These are phyloP conservation scores for Lasaia peninsularis DNA, from an alignment of 1,140 invertebrate species.

Conservation along the genomic window DNA sequence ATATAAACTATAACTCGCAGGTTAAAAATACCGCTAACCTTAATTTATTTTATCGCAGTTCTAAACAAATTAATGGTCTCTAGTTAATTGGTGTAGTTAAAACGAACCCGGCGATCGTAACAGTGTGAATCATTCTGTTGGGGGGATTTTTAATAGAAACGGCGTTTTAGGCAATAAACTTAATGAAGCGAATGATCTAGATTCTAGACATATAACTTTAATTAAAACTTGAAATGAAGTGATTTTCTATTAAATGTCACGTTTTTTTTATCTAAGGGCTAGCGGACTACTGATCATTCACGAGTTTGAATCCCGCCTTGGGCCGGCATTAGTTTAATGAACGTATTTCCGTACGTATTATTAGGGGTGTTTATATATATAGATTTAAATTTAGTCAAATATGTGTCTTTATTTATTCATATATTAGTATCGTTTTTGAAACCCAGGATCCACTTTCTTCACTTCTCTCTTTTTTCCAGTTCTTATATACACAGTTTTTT, in stretches of 20 bases:
- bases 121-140: background rate
- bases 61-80: conserved; percentile 29
- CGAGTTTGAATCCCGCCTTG: no score
- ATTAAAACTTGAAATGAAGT: background rate
- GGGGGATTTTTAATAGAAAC: conserved; percentile 6
- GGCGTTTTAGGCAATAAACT: background rate
- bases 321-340: no score
- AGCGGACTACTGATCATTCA: no score
- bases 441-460: no score
- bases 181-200: background rate
- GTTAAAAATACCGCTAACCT: conserved; percentile 11
- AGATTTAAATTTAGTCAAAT: no score
- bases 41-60: conserved; percentile 26
- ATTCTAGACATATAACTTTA: background rate
- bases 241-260: background rate
- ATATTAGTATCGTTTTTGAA: no score
- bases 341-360: no score
- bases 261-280: no score
- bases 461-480: no score
- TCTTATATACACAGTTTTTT: no score
- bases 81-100: conserved; percentile 30
- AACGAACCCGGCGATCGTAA: conserved; percentile 16
- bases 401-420: no score
- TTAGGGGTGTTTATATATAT: no score
- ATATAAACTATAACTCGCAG: conserved; percentile 2